phyloP scores from a whole-genome alignment of 23 tunicate genomes.

The Trididemnum nubilum region DNA sequence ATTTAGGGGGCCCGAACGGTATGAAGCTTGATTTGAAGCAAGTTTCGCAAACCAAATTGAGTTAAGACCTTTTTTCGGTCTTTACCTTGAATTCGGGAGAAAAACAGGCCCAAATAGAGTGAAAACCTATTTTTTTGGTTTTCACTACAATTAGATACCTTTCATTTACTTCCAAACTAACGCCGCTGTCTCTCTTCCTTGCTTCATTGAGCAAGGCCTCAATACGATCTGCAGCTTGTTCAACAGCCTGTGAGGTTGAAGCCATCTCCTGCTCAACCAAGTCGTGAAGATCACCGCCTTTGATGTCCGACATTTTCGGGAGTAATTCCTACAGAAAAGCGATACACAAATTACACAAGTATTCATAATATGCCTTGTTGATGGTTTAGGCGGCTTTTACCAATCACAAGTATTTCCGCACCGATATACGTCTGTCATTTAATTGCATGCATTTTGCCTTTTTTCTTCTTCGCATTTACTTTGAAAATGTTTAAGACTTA shows the following conservation, averaged over 20 bases:
- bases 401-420: too few species aligned
- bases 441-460: too few species aligned
- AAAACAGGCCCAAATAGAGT: not conserved
- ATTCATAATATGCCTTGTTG: not conserved
- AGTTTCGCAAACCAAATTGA: too few species aligned
- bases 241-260: slow-evolving; percentile 77
- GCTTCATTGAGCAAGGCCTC: slow-evolving; percentile 85
- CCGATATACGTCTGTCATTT: too few species aligned
- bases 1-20: too few species aligned
- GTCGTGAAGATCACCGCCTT: slow-evolving; percentile 70
- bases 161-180: slow-evolving; percentile 91
- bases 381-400: too few species aligned
- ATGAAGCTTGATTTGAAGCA: not conserved
- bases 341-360: not conserved
- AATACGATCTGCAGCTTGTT: slow-evolving; percentile 84
- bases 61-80: too few species aligned
- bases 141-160: too few species aligned
- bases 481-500: too few species aligned
- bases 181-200: slow-evolving; percentile 75
- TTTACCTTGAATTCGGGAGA: not conserved
- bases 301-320: slow-evolving; percentile 66
- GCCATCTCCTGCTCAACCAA: slow-evolving; percentile 86
- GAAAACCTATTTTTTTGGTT: too few species aligned
- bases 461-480: too few species aligned
- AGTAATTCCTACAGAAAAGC: slow-evolving; percentile 56